Conservation (phyloP, 2,888 invertebrate species). For the Octonoba sinensis region DNA sequence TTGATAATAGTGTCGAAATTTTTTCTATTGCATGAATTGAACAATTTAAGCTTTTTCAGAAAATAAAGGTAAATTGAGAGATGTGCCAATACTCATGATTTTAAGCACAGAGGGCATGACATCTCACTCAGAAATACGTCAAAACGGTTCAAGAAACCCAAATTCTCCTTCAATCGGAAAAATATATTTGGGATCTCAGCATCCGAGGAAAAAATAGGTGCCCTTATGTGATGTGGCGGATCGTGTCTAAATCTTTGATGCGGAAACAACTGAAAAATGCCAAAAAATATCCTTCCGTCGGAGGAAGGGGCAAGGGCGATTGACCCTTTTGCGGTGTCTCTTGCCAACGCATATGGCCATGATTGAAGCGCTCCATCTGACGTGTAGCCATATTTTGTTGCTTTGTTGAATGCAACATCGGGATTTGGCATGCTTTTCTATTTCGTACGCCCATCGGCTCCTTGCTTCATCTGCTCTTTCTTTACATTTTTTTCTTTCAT, state of each 20-base stretch:
- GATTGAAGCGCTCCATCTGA: constrained; percentile 56
- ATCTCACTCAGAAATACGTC: no score
- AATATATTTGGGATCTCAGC: constrained; percentile 57
- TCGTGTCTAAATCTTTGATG: constrained; percentile 54
- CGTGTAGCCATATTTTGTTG: constrained; percentile 63
- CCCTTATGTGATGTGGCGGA: constrained; percentile 52
- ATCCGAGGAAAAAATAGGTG: constrained; percentile 12
- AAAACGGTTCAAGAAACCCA: not conserved
- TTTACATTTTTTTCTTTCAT: constrained; percentile 25
- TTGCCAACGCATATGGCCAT: constrained; percentile 56
- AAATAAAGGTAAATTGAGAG: no score
- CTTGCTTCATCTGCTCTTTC: not conserved
- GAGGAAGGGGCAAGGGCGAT: constrained; percentile 43
- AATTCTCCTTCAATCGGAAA: constrained; percentile 24
- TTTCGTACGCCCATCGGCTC: constrained; percentile 32
- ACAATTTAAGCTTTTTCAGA: no score
- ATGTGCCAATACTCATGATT: no score
- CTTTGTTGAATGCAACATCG: constrained; percentile 62
- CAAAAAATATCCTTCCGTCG: constrained; percentile 42
- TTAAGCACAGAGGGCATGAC: no score
- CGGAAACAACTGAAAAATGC: constrained; percentile 45
- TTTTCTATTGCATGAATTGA: no score
- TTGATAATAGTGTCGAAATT: no score
- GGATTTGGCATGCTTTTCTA: constrained; percentile 63
- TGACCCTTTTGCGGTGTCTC: constrained; percentile 62